phyloP scores from a whole-genome alignment of 2,113 vertebrate species.

The Ciconia maguari region DNA sequence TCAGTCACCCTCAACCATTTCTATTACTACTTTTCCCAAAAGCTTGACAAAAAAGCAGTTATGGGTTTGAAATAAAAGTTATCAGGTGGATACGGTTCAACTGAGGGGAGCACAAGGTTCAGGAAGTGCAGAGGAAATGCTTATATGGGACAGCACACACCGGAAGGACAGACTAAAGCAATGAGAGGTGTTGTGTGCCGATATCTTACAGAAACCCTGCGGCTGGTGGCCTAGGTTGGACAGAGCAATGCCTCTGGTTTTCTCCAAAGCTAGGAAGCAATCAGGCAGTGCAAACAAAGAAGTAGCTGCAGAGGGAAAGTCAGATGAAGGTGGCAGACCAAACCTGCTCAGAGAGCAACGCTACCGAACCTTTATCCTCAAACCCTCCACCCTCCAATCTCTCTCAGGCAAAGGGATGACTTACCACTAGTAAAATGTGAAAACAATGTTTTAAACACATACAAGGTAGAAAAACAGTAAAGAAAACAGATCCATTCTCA shows the following conservation, averaged over 20 bases:
- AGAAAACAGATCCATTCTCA: background rate
- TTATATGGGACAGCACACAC: background rate
- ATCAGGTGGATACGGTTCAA: background rate
- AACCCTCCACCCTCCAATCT: background rate
- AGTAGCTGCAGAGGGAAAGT: background rate
- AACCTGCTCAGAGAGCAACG: background rate
- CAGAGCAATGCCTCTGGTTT: background rate
- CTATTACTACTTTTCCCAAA: background rate
- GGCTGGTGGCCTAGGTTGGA: background rate
- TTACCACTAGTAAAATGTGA: background rate
- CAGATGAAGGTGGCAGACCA: background rate
- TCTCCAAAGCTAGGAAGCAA: background rate
- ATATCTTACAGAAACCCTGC: background rate
- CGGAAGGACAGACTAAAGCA: background rate
- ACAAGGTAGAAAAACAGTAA: background rate
- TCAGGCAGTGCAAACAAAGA: background rate
- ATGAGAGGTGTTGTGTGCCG: background rate
- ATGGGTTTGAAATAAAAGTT: background rate
- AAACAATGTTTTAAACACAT: background rate
- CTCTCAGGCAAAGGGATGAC: background rate
- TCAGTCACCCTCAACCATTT: background rate
- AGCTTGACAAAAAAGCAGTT: background rate
- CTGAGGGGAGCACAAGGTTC: background rate
- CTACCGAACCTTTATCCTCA: background rate
- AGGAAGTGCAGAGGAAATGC: background rate